Conservation (phyloP, 2,113 vertebrate species). For the Colinus virginianus region DNA sequence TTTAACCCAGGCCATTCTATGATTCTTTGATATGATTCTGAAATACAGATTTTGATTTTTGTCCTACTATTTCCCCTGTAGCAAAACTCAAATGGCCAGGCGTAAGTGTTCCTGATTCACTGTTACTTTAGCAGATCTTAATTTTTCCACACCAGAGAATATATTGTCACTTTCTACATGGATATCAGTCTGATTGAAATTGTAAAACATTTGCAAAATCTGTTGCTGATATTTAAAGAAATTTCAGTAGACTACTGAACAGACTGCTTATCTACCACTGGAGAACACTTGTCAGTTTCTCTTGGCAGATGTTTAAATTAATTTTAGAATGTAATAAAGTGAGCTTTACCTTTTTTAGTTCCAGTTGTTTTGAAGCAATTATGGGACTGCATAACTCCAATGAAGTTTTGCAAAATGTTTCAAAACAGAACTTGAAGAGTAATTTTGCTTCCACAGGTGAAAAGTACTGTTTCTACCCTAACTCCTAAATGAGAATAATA, state of each 20-base stretch:
- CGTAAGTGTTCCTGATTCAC: background rate
- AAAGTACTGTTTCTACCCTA: background rate
- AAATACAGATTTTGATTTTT: background rate
- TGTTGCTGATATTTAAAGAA: background rate
- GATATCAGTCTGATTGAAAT: background rate
- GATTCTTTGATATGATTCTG: background rate
- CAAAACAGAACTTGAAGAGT: slow-evolving; percentile 15
- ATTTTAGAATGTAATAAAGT: background rate
- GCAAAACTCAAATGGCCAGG: background rate
- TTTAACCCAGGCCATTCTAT: too few relatives aligned
- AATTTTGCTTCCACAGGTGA: slow-evolving; percentile 49
- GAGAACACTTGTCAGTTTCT: background rate
- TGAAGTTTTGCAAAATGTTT: slow-evolving; percentile 41
- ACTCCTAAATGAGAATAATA: background rate
- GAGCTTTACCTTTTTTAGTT: slow-evolving; percentile 39
- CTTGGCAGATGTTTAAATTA: background rate
- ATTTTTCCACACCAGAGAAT: background rate
- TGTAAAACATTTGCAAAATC: background rate
- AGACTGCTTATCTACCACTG: background rate
- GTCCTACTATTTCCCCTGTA: background rate
- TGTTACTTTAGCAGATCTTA: background rate
- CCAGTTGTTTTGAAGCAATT: slow-evolving; percentile 48
- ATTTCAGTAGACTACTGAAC: background rate
- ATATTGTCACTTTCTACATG: background rate
- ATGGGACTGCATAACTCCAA: slow-evolving; percentile 1